These are phyloP conservation scores for Oreocharis arfaki DNA, from an alignment of 2,113 vertebrate species.

Conservation along the genomic window DNA sequence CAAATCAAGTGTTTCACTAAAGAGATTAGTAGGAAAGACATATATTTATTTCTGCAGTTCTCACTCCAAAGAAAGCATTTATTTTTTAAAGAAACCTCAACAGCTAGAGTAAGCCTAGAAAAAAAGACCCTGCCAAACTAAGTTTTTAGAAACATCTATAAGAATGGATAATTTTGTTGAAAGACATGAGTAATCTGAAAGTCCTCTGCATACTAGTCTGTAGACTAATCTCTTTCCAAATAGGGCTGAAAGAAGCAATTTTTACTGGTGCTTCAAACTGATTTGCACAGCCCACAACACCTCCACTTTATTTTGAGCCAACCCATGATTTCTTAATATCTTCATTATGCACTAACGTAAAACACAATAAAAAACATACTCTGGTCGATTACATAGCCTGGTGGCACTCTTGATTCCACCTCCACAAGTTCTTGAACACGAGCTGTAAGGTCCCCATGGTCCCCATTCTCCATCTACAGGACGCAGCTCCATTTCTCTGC, in stretches of 20 bases:
- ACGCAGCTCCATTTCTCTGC: slow-evolving; percentile 82
- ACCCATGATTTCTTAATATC: neutral
- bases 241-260: neutral
- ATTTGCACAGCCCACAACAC: neutral
- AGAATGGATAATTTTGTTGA: neutral
- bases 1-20: neutral
- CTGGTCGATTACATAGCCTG: slow-evolving; percentile 90
- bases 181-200: neutral
- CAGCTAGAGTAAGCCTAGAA: neutral
- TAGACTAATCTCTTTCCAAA: neutral
- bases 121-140: neutral
- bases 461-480: slow-evolving; percentile 95
- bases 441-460: slow-evolving; percentile 87
- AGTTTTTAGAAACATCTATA: neutral
- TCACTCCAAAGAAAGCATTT: neutral
- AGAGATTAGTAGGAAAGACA: neutral
- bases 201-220: neutral
- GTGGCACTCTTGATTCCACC: slow-evolving; percentile 87
- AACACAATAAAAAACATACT: slow-evolving; percentile 76
- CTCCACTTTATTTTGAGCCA: neutral
- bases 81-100: neutral
- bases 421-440: slow-evolving; percentile 92
- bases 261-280: neutral
- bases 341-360: neutral
- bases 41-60: neutral